phyloP scores from a whole-genome alignment of 2,797 vertebrate genomes.

The Typhlichthys eigenmanni region DNA sequence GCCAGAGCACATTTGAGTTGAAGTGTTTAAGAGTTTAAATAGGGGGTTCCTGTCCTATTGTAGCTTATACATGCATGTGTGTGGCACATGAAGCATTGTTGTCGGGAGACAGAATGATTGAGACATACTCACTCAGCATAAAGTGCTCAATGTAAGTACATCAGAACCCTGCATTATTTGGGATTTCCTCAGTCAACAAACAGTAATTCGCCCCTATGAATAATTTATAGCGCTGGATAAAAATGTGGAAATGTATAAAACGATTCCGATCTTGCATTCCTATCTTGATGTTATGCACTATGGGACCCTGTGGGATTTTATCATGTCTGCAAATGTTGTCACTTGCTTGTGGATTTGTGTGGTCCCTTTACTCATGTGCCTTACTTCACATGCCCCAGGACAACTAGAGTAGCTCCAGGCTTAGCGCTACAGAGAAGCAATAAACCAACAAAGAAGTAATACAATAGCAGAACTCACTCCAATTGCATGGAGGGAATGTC shows the following conservation, averaged over 20 bases:
- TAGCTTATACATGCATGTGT: too few species aligned
- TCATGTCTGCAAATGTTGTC: constrained; percentile 54
- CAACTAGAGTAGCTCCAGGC: constrained; percentile 12
- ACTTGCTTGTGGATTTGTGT: constrained; percentile 30
- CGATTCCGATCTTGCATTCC: constrained; percentile 35
- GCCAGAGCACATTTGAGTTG: too few species aligned
- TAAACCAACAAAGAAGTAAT: constrained; percentile 22
- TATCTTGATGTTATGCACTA: constrained; percentile 33
- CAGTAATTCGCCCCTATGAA: constrained; percentile 50
- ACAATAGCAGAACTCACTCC: constrained; percentile 7
- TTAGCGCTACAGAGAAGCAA: constrained; percentile 11
- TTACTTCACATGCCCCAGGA: constrained; percentile 5
- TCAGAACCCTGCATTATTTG: constrained; percentile 34
- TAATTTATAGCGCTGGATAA: constrained; percentile 48
- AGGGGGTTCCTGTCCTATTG: too few species aligned
- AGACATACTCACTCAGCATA: not conserved
- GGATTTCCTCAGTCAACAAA: constrained; percentile 26
- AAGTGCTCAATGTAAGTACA: constrained; percentile 14
- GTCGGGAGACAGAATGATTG: not conserved
- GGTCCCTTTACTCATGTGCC: constrained; percentile 17
- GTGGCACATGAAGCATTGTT: too few species aligned
- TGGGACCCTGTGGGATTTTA: constrained; percentile 29
- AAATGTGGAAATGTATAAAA: constrained; percentile 40
- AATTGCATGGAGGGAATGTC: constrained; percentile 2
- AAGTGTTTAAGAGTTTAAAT: too few species aligned